Evolutionary conservation across 2,113 vertebrate genomes (phyloP).

Genomic region (Gallinago jamesoni): DNA sequence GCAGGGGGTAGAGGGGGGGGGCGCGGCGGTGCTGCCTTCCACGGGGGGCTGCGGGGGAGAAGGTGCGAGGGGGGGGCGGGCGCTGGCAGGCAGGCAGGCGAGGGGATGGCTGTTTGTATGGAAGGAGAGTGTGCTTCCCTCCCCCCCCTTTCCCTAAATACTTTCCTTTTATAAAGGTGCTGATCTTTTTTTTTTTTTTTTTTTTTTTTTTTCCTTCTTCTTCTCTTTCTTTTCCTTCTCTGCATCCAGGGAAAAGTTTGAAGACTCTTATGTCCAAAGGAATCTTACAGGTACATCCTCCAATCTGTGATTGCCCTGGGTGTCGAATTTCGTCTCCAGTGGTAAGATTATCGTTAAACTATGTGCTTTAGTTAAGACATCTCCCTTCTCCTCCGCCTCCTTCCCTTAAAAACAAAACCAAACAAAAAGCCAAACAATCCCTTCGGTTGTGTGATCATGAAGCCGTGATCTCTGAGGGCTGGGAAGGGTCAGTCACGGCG

Average conservation of each 20-base stretch:
- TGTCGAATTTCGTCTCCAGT: conserved; percentile 99
- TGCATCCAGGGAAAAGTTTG: conserved; percentile 92
- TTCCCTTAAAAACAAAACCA: not conserved
- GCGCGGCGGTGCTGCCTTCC: not conserved
- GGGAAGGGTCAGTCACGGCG: not conserved
- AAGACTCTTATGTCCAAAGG: conserved; percentile 99
- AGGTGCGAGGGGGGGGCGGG: not conserved
- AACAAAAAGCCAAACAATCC: too few species aligned
- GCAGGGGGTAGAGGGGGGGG: not conserved
- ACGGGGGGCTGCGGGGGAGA: not conserved
- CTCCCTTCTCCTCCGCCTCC: conserved; percentile 23
- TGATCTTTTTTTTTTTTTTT: not conserved
- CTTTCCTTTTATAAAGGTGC: conserved; percentile 3
- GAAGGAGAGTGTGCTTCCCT: not conserved
- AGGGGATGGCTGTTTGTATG: not conserved
- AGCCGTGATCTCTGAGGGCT: not conserved
- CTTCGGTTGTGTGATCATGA: not conserved
- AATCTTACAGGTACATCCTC: conserved; percentile 99
- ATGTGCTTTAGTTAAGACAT: conserved; percentile 62
- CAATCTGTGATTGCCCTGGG: conserved; percentile 99
- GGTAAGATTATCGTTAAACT: conserved; percentile 85
- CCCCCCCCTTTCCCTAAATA: not conserved
- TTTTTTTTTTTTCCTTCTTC: not conserved
- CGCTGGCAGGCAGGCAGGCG: not conserved
- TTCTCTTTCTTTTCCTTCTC: not conserved